These are phyloP conservation scores for Monochamus alternatus DNA, from an alignment of 2,888 invertebrate species.

Conservation along the genomic window DNA sequence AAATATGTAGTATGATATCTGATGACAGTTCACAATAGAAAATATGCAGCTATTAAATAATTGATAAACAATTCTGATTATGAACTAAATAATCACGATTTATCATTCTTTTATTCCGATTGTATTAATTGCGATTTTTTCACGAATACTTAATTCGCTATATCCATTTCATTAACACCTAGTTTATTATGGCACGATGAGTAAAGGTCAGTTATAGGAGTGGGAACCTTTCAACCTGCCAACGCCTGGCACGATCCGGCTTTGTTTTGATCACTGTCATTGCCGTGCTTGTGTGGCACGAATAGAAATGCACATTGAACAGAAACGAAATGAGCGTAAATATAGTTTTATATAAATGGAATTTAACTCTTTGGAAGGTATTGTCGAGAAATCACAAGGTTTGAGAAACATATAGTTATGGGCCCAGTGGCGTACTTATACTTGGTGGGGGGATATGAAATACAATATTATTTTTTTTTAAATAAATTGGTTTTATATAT, in stretches of 20 bases:
- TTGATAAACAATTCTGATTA: neutral
- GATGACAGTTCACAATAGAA: too few relatives aligned
- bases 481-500: too few relatives aligned
- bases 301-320: neutral
- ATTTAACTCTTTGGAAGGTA: too few relatives aligned
- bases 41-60: too few relatives aligned
- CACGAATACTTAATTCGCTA: neutral
- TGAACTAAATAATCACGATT: neutral
- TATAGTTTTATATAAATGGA: neutral
- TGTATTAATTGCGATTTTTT: neutral
- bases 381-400: too few relatives aligned
- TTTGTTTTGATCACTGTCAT: slow-evolving; percentile 24
- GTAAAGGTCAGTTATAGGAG: slow-evolving; percentile 33
- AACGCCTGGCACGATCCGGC: slow-evolving; percentile 27
- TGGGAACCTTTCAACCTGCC: slow-evolving; percentile 25
- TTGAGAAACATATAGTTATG: too few relatives aligned
- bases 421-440: too few relatives aligned
- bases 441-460: too few relatives aligned
- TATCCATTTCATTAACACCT: neutral
- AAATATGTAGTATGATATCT: too few relatives aligned
- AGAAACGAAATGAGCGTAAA: neutral
- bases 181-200: neutral
- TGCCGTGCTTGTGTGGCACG: slow-evolving; percentile 14
- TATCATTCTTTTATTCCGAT: neutral
- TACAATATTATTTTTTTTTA: too few relatives aligned